Evolutionary conservation across 2,113 vertebrate species (phyloP).

Genomic region (Marcusenius ussheri): DNA sequence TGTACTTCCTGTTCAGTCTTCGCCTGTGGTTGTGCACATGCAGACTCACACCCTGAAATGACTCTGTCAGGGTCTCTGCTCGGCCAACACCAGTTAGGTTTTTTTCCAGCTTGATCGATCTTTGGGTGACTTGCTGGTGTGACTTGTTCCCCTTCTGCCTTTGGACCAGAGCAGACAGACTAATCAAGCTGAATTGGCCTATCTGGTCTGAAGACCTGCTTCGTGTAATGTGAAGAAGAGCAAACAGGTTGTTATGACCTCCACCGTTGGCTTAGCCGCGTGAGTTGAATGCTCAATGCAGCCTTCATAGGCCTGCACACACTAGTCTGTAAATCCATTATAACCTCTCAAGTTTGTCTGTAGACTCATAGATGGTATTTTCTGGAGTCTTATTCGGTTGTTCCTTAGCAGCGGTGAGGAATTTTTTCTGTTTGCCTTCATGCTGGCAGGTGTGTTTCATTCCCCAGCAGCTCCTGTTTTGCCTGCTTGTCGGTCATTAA

Average conservation of each 20-base stretch:
- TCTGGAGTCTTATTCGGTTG: neutral
- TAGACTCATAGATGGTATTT: neutral
- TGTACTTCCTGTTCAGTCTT: neutral
- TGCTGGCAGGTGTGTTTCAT: neutral
- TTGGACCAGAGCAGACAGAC: neutral
- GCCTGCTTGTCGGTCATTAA: neutral
- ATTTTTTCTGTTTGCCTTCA: slow-evolving; percentile 5
- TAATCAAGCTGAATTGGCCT: neutral
- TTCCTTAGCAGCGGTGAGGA: neutral
- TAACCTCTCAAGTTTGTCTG: neutral
- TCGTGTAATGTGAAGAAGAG: slow-evolving; percentile 19
- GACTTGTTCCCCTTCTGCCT: neutral
- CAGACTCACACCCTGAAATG: neutral
- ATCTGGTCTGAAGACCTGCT: neutral
- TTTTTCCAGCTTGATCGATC: neutral
- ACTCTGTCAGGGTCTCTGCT: neutral
- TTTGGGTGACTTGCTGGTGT: neutral
- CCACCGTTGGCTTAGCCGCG: slow-evolving; percentile 19
- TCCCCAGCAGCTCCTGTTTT: too few relatives aligned
- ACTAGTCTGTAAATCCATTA: neutral
- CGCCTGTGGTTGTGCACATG: neutral
- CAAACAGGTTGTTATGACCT: slow-evolving; percentile 24
- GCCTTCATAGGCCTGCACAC: neutral
- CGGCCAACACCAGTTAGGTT: neutral
- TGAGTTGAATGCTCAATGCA: slow-evolving; percentile 6